Conservation (phyloP, 2,888 invertebrate species). For the Yponomeuta malinellus region DNA sequence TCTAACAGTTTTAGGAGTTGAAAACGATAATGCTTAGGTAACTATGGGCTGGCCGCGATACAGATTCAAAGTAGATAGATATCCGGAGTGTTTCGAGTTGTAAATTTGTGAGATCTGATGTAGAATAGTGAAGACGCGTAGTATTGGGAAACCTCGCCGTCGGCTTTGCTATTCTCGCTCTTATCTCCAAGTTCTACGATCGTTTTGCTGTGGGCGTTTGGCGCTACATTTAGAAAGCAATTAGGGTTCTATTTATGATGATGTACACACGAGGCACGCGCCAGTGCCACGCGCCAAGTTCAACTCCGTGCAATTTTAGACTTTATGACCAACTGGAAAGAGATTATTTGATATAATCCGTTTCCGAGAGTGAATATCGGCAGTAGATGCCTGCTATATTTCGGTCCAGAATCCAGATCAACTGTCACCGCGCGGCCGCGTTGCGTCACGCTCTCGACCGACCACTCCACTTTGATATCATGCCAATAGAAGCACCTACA, state of each 20-base stretch:
- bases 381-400: neutral
- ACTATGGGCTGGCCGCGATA: neutral
- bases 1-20: too few species aligned
- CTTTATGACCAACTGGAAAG: neutral
- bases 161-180: neutral
- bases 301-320: neutral
- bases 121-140: neutral
- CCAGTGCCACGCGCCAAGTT: neutral
- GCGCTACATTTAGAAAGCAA: neutral
- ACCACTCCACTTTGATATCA: neutral
- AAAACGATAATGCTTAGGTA: too few species aligned
- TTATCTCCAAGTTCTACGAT: neutral
- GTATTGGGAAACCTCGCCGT: neutral
- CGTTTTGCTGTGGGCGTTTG: neutral
- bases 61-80: neutral
- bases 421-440: neutral
- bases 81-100: neutral
- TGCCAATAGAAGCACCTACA: neutral
- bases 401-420: neutral
- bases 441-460: neutral
- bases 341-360: neutral
- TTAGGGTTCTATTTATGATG: constrained; percentile 1
- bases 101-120: neutral
- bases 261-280: neutral
- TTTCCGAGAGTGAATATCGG: neutral